phyloP scores from a whole-genome alignment of 2,888 invertebrate genomes.

The Dasysyrphus albostriatus region DNA sequence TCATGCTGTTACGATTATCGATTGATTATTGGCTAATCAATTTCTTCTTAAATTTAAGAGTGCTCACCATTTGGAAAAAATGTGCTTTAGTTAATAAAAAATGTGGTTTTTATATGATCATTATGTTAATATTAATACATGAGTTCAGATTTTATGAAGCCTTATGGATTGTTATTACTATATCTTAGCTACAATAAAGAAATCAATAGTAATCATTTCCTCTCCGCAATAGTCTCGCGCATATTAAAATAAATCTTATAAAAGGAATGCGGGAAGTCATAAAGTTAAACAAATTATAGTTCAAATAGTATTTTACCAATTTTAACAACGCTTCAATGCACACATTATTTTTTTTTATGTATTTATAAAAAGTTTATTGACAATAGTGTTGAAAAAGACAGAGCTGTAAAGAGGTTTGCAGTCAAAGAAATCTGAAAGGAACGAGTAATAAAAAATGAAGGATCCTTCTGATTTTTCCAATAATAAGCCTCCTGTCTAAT shows the following conservation, averaged over 20 bases:
- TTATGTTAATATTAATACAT: background rate
- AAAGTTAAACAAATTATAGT: background rate
- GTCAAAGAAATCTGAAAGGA: too few relatives aligned
- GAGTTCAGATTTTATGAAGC: background rate
- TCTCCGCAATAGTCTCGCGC: background rate
- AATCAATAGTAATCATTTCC: background rate
- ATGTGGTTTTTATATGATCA: background rate
- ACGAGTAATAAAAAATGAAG: too few relatives aligned
- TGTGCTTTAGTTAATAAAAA: too few relatives aligned
- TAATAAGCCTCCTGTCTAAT: too few relatives aligned
- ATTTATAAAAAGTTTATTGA: too few relatives aligned
- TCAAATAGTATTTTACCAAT: background rate
- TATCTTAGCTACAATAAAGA: background rate
- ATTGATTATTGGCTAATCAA: conserved; percentile 20
- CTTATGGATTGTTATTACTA: background rate
- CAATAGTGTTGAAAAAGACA: too few relatives aligned
- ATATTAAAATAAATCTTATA: background rate
- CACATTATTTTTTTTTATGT: too few relatives aligned
- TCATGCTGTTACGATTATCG: conserved; percentile 16
- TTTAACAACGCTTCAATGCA: too few relatives aligned
- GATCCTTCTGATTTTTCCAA: too few relatives aligned
- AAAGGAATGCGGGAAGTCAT: background rate
- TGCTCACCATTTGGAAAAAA: background rate
- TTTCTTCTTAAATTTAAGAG: background rate
- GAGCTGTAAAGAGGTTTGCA: too few relatives aligned